Percentiles rank a stretch among this genome's conserved stretches.
Conservation (phyloP, 2,797 vertebrate genomes). For the Brotogeris chrysoptera region DNA sequence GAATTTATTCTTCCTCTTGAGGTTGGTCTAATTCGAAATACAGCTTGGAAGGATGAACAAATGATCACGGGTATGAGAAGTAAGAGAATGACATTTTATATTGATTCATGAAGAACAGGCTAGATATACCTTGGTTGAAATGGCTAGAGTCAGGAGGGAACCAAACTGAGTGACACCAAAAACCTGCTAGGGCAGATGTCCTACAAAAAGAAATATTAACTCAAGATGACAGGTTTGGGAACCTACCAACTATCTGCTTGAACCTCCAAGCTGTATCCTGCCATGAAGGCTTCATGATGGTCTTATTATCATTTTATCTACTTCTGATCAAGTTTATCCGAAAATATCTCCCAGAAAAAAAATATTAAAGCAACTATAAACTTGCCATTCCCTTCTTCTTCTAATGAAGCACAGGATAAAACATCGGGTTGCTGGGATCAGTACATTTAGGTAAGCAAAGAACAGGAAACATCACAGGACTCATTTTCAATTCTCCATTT, state of each 20-base stretch:
- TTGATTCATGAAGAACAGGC: not conserved
- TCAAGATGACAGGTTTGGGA: not conserved
- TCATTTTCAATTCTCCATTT: not conserved
- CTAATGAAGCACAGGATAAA: not conserved
- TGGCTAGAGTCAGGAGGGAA: not conserved
- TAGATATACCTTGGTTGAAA: not conserved
- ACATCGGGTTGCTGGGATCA: not conserved
- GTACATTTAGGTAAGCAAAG: not conserved
- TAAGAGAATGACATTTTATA: not conserved
- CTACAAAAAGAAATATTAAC: not conserved
- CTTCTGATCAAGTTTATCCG: not conserved
- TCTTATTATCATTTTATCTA: not conserved
- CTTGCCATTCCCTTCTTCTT: not conserved
- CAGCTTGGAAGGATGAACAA: not conserved
- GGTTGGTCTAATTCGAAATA: not conserved
- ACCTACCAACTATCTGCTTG: not conserved
- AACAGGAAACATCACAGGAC: not conserved
- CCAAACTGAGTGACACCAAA: not conserved
- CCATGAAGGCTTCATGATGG: fast-evolving
- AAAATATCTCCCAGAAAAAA: not conserved
- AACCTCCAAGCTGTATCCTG: not conserved
- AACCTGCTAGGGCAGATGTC: not conserved
- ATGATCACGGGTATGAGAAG: not conserved
- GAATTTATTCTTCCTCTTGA: not conserved
- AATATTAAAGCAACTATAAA: not conserved